Base-by-base conservation (phyloP, 30 jellyfish, hydroid and myxozoan genomes). In the Sanderia malayensis region DNA sequence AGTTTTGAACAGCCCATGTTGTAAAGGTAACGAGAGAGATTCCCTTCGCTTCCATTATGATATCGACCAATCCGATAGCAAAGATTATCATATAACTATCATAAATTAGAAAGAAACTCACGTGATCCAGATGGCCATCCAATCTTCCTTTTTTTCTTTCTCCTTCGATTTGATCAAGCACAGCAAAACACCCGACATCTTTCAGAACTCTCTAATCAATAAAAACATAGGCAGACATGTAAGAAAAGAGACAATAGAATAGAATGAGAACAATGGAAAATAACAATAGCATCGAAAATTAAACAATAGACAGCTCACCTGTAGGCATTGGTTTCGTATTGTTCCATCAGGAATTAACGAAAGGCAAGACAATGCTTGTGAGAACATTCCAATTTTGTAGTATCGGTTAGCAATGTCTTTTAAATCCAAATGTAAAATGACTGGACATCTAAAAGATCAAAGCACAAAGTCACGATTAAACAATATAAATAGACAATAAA, bases 371-470 rank as follows among this genome's bases (percentile, higher is more conserved):
- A 91, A 25, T 2, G 96, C 91, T 20, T 91, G 94, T 0, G 85
- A 61, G 32, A 31, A 80, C 70, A 91, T 70, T 31, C 92, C 96
- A 15, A 82, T 52, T 13, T 49, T 76, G 33, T 76, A 64, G 74
- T 76, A 79, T 8, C 82, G 82, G 21, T 46, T 34, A 19, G 95
- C 95, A 41, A 91, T 72, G 27, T 79, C 88, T 58, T 74, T 86
- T 80, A 91, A 58, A 21, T 82, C 92, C 73, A 91, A 44, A 53
- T 84, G 94, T 17, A 91, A 82, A 8, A 83, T 84, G 27, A 91
- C 98, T 3, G 98, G 98, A 64, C 98, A 91, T 32, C 98, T 91
- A 62, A 30, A n/a, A 44, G 58, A 58, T n/a, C n/a, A n/a, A n/a
- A n/a, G n/a, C n/a, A n/a, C n/a, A n/a, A n/a, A n/a, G n/a, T n/a